Evolutionary conservation across 1,140 invertebrate species (phyloP).

Genomic region (Streblospio benedicti): DNA sequence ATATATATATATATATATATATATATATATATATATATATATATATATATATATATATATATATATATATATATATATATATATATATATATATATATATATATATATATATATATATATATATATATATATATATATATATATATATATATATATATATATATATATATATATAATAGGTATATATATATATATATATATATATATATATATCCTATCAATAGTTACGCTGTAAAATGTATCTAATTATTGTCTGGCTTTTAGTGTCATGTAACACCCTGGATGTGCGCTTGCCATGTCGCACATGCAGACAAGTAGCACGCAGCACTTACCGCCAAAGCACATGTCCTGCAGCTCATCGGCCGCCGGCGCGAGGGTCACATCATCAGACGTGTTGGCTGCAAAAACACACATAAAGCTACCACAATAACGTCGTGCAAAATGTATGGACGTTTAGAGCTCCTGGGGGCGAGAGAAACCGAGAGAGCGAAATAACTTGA

Average conservation of each 20-base stretch:
- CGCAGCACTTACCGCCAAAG: background rate
- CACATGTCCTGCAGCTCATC: background rate
- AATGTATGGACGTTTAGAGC: too few species aligned
- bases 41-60: constrained; percentile 7
- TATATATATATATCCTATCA: background rate
- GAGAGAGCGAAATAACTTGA: too few species aligned
- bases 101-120: background rate
- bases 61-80: background rate
- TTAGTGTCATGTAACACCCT: background rate
- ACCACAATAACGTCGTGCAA: too few species aligned
- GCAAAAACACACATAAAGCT: too few species aligned
- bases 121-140: constrained; percentile 2
- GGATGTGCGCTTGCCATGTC: background rate
- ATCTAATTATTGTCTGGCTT: background rate
- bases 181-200: background rate
- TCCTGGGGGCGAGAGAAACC: too few species aligned
- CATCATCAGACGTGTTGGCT: too few species aligned
- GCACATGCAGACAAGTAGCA: background rate
- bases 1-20: background rate
- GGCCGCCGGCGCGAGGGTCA: too few species aligned
- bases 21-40: background rate
- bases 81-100: background rate
- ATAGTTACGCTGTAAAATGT: background rate
- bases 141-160: background rate
- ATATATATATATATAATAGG: background rate